Percentiles rank a stretch among this genome's conserved stretches.
Conservation (phyloP, 1,140 invertebrate species). For the Drosophila pandora region DNA sequence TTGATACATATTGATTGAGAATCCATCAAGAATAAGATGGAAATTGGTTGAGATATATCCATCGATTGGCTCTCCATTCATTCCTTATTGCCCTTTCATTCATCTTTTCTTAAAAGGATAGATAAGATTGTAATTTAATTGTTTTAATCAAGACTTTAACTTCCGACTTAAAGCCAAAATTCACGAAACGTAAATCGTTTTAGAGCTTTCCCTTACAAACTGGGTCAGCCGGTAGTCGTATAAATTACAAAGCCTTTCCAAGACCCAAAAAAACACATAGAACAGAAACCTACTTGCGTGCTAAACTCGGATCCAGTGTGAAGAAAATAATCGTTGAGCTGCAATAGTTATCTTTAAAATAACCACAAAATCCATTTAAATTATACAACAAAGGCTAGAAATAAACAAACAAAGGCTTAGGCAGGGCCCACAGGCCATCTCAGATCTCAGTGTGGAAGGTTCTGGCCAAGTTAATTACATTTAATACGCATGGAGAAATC, state of each 20-base stretch:
- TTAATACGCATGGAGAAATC: constrained; percentile 65
- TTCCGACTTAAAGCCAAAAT: constrained; percentile 25
- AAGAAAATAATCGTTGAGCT: constrained; percentile 44
- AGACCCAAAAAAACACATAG: constrained; percentile 41
- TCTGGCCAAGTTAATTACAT: constrained; percentile 77
- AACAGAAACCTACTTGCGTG: constrained; percentile 11
- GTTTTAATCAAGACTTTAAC: constrained; percentile 21
- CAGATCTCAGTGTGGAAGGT: constrained; percentile 26
- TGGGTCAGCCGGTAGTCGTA: constrained; percentile 75
- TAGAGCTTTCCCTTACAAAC: constrained; percentile 37
- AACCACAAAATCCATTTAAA: constrained; percentile 78
- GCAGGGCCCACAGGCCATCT: constrained; percentile 26
- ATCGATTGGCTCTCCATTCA: no score
- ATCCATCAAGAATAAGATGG: no score
- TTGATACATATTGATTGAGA: no score
- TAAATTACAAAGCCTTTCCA: constrained; percentile 33
- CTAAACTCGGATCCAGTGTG: constrained; percentile 54
- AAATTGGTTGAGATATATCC: no score
- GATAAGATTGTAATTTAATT: constrained; percentile 12
- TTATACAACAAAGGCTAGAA: constrained; percentile 64
- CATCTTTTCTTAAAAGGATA: no score
- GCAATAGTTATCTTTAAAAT: constrained; percentile 75
- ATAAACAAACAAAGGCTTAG: constrained; percentile 53
- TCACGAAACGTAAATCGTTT: constrained; percentile 59
- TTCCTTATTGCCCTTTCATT: no score